Conservation (phyloP, 2,113 vertebrate genomes). For the Myotis yumanensis region DNA sequence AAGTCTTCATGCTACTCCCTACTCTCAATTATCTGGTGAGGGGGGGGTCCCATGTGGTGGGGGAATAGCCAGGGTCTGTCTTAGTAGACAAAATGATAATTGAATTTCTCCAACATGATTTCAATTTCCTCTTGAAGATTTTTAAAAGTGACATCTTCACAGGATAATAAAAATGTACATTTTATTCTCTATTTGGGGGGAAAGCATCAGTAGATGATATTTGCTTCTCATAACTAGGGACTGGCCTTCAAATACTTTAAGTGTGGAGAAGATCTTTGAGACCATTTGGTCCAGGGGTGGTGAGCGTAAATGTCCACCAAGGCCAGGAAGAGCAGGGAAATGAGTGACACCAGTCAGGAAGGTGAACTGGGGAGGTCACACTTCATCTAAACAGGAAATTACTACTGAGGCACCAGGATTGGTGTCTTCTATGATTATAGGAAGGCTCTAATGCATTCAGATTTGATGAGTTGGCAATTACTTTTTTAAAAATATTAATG, state of each 20-base stretch:
- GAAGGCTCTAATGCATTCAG: not conserved
- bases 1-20: not conserved
- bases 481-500: not conserved
- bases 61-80: not conserved
- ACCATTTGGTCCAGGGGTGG: not conserved
- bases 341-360: not conserved
- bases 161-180: not conserved
- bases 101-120: not conserved
- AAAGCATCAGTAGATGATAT: not conserved
- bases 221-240: not conserved
- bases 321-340: not conserved
- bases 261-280: not conserved
- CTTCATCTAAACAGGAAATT: not conserved
- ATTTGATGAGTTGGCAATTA: not conserved
- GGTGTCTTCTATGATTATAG: not conserved
- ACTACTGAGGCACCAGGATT: not conserved
- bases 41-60: rapidly evolving
- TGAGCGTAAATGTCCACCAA: not conserved
- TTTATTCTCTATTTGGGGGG: not conserved
- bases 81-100: not conserved
- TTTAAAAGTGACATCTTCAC: not conserved
- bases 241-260: not conserved
- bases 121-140: not conserved
- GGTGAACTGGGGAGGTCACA: not conserved
- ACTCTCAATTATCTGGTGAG: not conserved